Evolutionary conservation across 2,888 invertebrate species (phyloP).

Genomic region (Drosophila testacea): DNA sequence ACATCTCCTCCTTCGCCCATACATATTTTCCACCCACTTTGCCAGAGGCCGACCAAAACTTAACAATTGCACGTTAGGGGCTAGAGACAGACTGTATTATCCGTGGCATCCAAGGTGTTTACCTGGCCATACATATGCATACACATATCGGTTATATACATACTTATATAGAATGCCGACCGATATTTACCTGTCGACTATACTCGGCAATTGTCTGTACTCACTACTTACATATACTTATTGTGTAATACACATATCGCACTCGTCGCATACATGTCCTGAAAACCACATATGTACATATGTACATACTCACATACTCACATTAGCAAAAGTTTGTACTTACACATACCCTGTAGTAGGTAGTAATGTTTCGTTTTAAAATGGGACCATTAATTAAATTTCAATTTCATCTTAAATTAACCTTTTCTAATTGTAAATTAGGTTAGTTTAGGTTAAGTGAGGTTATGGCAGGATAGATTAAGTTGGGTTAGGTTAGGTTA

Average conservation of each 20-base stretch:
- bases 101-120: slow-evolving; percentile 47
- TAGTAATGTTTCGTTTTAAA: not conserved
- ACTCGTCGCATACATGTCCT: slow-evolving; percentile 15
- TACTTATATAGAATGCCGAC: slow-evolving; percentile 26
- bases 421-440: too few species aligned
- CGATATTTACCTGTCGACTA: slow-evolving; percentile 51
- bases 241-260: slow-evolving; percentile 43
- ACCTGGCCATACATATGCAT: not conserved
- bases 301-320: not conserved
- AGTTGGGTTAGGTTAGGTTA: not conserved
- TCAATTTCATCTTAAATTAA: not conserved
- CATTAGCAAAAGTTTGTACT: slow-evolving; percentile 5
- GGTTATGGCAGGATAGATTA: not conserved
- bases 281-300: not conserved
- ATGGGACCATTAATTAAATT: not conserved
- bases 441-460: not conserved
- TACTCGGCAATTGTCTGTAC: slow-evolving; percentile 42
- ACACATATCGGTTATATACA: not conserved
- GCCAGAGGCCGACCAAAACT: slow-evolving; percentile 29
- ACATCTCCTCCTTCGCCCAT: slow-evolving; percentile 13
- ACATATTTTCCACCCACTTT: slow-evolving; percentile 37
- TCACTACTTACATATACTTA: slow-evolving; percentile 20
- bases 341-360: slow-evolving; percentile 23
- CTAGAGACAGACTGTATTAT: slow-evolving; percentile 39
- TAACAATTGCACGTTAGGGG: slow-evolving; percentile 51